Evolutionary conservation across 2,888 invertebrate genomes (phyloP).

Genomic region (Zootermopsis nevadensis): DNA sequence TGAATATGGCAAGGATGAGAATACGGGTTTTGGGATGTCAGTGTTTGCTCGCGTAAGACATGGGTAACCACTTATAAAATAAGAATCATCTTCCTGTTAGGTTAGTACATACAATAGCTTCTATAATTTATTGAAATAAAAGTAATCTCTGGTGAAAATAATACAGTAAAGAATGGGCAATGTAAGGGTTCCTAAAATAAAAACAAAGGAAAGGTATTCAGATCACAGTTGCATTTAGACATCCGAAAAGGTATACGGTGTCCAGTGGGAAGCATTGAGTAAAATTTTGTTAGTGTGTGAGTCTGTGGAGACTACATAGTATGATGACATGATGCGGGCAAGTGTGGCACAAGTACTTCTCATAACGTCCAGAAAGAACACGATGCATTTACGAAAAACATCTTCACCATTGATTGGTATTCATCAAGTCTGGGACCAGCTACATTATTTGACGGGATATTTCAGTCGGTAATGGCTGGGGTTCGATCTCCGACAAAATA

Average conservation of each 20-base stretch:
- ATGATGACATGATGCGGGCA: not conserved
- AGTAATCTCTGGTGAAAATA: not conserved
- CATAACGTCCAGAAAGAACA: too few species aligned
- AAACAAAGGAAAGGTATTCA: not conserved
- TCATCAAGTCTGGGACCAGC: too few species aligned
- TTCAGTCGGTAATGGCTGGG: too few species aligned
- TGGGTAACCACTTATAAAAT: not conserved
- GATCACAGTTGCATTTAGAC: slow-evolving; percentile 9
- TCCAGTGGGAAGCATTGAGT: slow-evolving; percentile 2
- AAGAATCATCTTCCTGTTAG: not conserved
- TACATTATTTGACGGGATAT: too few species aligned
- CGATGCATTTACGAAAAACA: too few species aligned
- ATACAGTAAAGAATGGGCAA: not conserved
- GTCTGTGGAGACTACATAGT: not conserved
- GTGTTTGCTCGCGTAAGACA: not conserved
- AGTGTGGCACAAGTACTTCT: not conserved
- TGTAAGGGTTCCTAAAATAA: not conserved
- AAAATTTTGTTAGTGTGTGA: slow-evolving; percentile 10
- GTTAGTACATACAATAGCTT: not conserved
- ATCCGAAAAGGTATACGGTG: slow-evolving; percentile 1
- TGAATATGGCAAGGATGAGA: too few species aligned
- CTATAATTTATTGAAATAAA: slow-evolving; percentile 2
- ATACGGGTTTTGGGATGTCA: not conserved
- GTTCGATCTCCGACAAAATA: too few species aligned
- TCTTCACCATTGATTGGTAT: too few species aligned